Conservation (phyloP, 2,888 invertebrate species). For the Chirona hameri region DNA sequence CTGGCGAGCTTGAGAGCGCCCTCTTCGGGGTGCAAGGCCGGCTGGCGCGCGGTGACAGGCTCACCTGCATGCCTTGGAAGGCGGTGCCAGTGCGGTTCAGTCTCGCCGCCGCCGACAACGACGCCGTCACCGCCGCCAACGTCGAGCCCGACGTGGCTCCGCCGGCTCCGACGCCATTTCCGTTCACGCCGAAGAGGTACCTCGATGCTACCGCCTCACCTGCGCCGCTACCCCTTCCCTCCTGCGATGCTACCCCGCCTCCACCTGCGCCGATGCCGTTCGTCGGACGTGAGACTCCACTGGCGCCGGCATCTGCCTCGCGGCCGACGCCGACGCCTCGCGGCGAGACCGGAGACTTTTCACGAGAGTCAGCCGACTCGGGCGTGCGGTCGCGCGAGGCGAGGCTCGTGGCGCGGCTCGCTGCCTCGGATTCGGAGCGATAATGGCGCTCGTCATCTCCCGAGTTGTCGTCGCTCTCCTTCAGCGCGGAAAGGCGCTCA, state of each 20-base stretch:
- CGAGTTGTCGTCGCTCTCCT: conserved; percentile 5
- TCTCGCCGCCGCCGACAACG: background rate
- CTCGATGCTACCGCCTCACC: background rate
- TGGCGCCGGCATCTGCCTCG: too few species aligned
- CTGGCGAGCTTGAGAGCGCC: background rate
- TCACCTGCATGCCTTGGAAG: background rate
- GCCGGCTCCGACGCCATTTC: too few species aligned
- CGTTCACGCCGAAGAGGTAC: background rate
- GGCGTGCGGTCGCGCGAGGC: background rate
- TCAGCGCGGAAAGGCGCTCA: background rate
- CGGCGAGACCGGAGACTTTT: background rate
- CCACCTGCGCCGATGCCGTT: too few species aligned
- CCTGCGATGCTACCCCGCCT: too few species aligned
- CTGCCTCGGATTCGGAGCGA: background rate
- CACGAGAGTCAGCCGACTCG: background rate
- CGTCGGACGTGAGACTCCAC: too few species aligned
- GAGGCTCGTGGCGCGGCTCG: background rate
- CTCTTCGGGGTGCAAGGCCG: background rate
- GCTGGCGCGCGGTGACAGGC: background rate
- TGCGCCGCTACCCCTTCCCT: too few species aligned
- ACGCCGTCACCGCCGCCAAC: background rate
- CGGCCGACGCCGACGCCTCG: too few species aligned
- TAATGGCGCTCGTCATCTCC: background rate
- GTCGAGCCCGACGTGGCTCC: background rate
- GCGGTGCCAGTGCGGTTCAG: background rate